Evolutionary conservation across 2,797 vertebrate species (phyloP), one percentile per base, ranked within the genome.

Genomic region (Scleropages formosus): DNA sequence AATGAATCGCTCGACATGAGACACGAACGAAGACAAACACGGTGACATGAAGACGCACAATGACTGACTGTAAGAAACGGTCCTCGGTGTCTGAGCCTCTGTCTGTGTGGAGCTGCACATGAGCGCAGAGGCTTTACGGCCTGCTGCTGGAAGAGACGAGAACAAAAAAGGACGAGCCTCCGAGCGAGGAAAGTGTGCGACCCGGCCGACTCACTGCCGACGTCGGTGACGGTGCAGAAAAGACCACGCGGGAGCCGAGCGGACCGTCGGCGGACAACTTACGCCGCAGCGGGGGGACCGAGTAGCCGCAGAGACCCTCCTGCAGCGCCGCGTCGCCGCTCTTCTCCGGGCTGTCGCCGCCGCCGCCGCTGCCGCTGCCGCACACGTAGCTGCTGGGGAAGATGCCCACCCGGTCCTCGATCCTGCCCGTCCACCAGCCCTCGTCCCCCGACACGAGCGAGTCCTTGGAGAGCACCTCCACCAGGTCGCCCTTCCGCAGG

Each of bases 401-500:
- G 68, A 94, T 93, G 89, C 95, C 95, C 77, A 96, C 94, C 78
- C 94, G 93, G 90, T 96, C 94, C 71, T 93, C 94, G 72, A 98
- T 93, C 90, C 94, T 93, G 8, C 96, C 96, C 22, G 96, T 97
- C 96, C 96, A 98, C 96, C 96, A 98, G 72, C 96, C 96, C 84
- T 95, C 96, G 80, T 98, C 96, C 26, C 96, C 96, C 3, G 96
- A 97, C 82, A 98, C 96, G 83, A 95, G 91, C 49, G 94, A 96
- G 86, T 98, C 96, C 87, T 94, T 95, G 85, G 96, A 98, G 84
- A 98, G 88, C 81, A 98, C 94, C 86, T 96, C 94, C 82, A 98
- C 95, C 89, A 94, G 86, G 85, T 97, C 96, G 12, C 96, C 96
- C 78, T 91, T 92, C 51, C 94, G 92, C 84, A 98, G 91, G 88